Evolutionary conservation across 1,140 invertebrate genomes (phyloP).

Genomic region (Bradynema listronoti): DNA sequence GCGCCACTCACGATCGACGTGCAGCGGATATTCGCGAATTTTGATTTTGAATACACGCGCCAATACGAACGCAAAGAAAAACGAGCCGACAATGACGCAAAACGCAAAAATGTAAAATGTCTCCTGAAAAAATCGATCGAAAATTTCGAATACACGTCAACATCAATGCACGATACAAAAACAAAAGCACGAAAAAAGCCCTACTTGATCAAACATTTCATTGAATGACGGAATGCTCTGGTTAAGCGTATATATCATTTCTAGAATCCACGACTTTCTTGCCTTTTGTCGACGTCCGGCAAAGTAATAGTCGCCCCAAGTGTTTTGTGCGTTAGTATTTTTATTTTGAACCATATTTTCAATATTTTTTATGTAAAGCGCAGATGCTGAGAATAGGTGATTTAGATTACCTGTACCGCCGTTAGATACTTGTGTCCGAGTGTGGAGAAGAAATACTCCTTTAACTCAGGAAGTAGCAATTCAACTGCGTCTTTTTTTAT

Average conservation of each 20-base stretch:
- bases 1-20: slow-evolving; percentile 39
- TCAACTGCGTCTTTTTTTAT: no score
- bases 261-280: slow-evolving; percentile 33
- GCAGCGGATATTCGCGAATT: slow-evolving; percentile 35
- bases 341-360: slow-evolving; percentile 5
- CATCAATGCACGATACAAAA: background rate
- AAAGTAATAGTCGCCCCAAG: slow-evolving; percentile 46
- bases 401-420: slow-evolving; percentile 7
- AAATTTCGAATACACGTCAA: background rate
- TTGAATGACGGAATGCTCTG: slow-evolving; percentile 44
- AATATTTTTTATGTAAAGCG: background rate
- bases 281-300: slow-evolving; percentile 26
- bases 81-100: slow-evolving; percentile 27
- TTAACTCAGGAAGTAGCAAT: background rate
- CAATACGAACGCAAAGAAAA: slow-evolving; percentile 38
- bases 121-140: slow-evolving; percentile 30
- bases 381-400: background rate
- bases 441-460: slow-evolving; percentile 5
- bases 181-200: background rate
- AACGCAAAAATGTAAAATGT: slow-evolving; percentile 46
- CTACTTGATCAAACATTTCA: slow-evolving; percentile 48
- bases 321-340: slow-evolving; percentile 1
- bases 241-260: slow-evolving; percentile 39
- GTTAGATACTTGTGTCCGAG: slow-evolving; percentile 6
- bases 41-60: slow-evolving; percentile 32